A percentile compares a stretch with the other conserved stretches of the same genome.
phyloP scores from a whole-genome alignment of 2,797 vertebrate genomes.

The Arctocebus calabarensis region DNA sequence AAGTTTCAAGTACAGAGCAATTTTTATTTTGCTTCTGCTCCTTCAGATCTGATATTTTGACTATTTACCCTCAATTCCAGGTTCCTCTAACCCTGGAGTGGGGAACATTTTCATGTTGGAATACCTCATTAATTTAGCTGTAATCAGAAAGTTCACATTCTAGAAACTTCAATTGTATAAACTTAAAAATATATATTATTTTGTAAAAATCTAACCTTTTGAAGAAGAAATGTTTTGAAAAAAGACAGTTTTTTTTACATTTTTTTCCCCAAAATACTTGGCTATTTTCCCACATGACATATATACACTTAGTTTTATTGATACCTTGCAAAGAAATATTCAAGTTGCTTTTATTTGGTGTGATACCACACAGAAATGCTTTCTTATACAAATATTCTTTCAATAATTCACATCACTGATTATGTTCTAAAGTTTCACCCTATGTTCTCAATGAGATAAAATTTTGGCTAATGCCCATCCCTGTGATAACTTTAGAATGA shows the following conservation, averaged over 20 bases:
- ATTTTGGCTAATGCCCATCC: background rate
- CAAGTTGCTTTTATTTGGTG: background rate
- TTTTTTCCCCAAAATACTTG: too few relatives aligned
- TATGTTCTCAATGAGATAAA: too few relatives aligned
- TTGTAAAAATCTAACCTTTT: background rate
- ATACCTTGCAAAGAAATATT: background rate
- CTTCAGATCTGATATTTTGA: background rate
- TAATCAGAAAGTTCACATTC: background rate
- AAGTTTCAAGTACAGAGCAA: background rate
- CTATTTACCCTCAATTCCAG: background rate
- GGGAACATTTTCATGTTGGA: too few relatives aligned
- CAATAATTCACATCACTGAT: background rate
- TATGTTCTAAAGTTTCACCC: background rate
- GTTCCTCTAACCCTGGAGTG: background rate
- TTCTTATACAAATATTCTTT: background rate
- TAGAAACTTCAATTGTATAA: background rate
- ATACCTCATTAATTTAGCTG: too few relatives aligned
- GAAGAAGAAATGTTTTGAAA: background rate
- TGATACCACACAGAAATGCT: background rate
- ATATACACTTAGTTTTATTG: background rate
- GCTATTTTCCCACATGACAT: background rate
- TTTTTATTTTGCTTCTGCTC: conserved; percentile 19
- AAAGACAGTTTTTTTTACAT: too few relatives aligned
- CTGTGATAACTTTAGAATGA: background rate
- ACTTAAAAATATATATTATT: background rate